phyloP scores from a whole-genome alignment of 2,113 vertebrate species.

The Artemisiospiza belli region DNA sequence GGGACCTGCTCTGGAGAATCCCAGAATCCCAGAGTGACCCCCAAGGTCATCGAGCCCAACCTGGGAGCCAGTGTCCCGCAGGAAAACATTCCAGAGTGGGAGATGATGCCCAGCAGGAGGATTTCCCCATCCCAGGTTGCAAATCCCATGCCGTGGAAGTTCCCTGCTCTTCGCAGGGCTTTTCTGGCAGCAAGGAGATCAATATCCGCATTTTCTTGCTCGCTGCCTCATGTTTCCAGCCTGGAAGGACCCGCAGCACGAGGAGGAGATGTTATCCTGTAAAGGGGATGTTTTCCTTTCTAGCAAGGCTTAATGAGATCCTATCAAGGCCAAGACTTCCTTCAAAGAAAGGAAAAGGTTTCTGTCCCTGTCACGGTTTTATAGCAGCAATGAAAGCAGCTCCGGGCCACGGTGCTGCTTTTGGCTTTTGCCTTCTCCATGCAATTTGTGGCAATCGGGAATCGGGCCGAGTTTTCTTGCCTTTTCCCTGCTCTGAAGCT shows the following conservation, averaged over 20 bases:
- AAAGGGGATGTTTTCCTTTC: not conserved
- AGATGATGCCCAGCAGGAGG: not conserved
- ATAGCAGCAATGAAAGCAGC: not conserved
- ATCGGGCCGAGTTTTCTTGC: not conserved
- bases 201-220: not conserved
- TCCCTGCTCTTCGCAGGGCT: not conserved
- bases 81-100: not conserved
- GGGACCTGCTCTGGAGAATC: not conserved
- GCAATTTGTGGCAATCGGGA: not conserved
- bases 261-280: slow-evolving; percentile 21
- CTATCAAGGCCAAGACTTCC: not conserved
- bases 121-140: not conserved
- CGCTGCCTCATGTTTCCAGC: not conserved
- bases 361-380: not conserved
- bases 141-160: rapidly evolving
- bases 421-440: not conserved
- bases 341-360: not conserved
- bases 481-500: not conserved
- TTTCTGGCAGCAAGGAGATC: not conserved
- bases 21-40: not conserved
- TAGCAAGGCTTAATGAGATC: not conserved
- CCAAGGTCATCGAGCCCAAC: not conserved
- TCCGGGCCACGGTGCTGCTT: not conserved
- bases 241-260: not conserved
- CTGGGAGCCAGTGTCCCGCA: not conserved